phyloP scores from a whole-genome alignment of 2,888 invertebrate species.

The Himalopsyche japonica region DNA sequence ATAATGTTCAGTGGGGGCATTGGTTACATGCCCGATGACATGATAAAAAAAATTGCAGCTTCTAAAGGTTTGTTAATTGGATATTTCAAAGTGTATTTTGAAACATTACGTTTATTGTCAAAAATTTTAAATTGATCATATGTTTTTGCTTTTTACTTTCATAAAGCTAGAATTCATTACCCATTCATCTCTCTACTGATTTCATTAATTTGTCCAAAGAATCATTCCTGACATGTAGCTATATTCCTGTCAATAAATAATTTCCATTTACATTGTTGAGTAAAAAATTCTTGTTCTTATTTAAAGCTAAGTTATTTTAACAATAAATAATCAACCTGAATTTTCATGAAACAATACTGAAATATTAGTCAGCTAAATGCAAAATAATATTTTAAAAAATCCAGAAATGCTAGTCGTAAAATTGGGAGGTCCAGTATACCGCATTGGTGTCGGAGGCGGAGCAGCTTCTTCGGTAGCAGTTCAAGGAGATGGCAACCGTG shows the following conservation, averaged over 20 bases:
- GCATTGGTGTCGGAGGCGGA: conserved; percentile 99
- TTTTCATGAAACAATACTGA: too few species aligned
- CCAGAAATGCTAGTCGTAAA: conserved; percentile 89
- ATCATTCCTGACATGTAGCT: too few species aligned
- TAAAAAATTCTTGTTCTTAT: too few species aligned
- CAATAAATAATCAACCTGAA: too few species aligned
- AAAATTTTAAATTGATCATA: neutral
- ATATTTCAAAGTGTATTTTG: neutral
- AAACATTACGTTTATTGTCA: neutral
- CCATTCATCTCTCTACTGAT: too few species aligned
- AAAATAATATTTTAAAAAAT: conserved; percentile 28
- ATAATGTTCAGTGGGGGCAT: conserved; percentile 99
- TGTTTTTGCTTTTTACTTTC: too few species aligned
- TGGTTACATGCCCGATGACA: conserved; percentile 83
- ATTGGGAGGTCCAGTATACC: conserved; percentile 95
- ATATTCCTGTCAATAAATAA: too few species aligned
- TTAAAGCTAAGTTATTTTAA: too few species aligned
- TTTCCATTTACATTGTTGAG: too few species aligned
- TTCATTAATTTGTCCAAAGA: too few species aligned
- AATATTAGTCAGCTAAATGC: neutral
- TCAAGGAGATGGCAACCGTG: conserved; percentile 77
- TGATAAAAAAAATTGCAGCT: conserved; percentile 78
- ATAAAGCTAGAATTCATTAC: too few species aligned
- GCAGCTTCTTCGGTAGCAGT: conserved; percentile 95
- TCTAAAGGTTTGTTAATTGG: conserved; percentile 62